Evolutionary conservation across 2,113 vertebrate species (phyloP), one percentile per base, ranked within the genome.

Genomic region (Plecotus auritus): DNA sequence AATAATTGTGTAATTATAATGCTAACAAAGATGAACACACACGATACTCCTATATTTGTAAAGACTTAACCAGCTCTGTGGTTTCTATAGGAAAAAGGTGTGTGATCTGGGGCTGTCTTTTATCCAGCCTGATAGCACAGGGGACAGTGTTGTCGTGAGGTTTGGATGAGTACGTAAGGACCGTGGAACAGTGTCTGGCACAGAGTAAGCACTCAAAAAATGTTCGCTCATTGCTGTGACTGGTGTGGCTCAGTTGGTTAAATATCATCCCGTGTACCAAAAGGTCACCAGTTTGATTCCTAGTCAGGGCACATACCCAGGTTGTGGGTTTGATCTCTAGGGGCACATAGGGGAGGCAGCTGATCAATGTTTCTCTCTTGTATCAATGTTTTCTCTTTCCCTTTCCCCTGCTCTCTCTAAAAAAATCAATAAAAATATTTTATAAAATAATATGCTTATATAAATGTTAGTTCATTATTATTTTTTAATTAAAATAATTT

Each of bases 401-500:
- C 56, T 59, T 22, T 59, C 56, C 56, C 22, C 56, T 59, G 22
- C 56, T 59, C 22, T 59, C 56, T 59, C 22, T 59, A 23, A 59
- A 59, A 59, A 59, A 59, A 59, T 54, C 54, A 54, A 54, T 54
- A 59, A 23, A 23, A 59, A 59, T 23, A 59, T 23, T 26, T 59
- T 59, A 59, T 59, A 59, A 59, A 23, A 59, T 59, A 59, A 59
- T 59, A 59, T 59, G 22, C 56, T 59, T 59, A 59, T 26, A 23
- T 51, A 81, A 74, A 66, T 18, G 32, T 83, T 56, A 94, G 70
- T 13, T 84, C 7, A 22, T 74, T 61, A 70, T 47, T 9, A 90
- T 32, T 47, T 73, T 22, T 64, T 81, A 76, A 94, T 78, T 59
- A 74, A 83, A 89, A 84, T 74, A 70, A 67, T 64, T 95, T 92